Conservation (phyloP, 2,797 vertebrate species). For the Graptemys geographica region DNA sequence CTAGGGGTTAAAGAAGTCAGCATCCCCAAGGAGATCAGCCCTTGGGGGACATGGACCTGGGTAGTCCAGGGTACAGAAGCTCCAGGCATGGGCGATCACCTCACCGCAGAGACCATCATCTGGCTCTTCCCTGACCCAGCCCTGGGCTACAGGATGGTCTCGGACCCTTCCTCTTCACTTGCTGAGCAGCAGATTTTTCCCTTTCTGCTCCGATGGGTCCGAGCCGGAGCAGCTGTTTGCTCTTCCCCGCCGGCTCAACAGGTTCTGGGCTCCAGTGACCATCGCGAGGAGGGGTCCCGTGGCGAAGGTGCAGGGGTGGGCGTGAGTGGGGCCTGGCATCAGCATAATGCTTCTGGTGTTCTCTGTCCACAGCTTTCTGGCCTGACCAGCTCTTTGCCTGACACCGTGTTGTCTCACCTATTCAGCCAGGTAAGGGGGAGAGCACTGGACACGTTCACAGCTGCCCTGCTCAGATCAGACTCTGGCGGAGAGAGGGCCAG, state of each 20-base stretch:
- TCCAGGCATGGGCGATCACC: background rate
- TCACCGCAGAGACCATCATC: background rate
- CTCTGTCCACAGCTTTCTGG: constrained; percentile 87
- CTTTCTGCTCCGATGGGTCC: background rate
- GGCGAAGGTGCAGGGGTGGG: background rate
- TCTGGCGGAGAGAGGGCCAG: background rate
- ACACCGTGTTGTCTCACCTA: constrained; percentile 93
- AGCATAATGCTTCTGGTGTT: background rate
- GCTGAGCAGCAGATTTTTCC: background rate
- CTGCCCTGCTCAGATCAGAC: background rate
- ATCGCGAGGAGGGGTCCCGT: too few species aligned
- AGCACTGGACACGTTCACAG: background rate
- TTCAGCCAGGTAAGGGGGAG: constrained; percentile 93
- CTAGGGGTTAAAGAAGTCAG: background rate
- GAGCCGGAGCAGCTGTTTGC: background rate
- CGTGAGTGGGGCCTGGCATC: accelerated
- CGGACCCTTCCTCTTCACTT: background rate
- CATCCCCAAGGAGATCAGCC: background rate
- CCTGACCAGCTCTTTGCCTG: constrained; percentile 91
- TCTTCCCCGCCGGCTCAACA: background rate
- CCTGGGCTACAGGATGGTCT: background rate
- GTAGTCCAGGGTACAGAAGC: background rate
- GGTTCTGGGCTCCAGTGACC: background rate
- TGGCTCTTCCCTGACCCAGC: background rate
- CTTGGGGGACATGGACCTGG: background rate